phyloP scores from a whole-genome alignment of 2,888 invertebrate species.

The Apantesis nais region DNA sequence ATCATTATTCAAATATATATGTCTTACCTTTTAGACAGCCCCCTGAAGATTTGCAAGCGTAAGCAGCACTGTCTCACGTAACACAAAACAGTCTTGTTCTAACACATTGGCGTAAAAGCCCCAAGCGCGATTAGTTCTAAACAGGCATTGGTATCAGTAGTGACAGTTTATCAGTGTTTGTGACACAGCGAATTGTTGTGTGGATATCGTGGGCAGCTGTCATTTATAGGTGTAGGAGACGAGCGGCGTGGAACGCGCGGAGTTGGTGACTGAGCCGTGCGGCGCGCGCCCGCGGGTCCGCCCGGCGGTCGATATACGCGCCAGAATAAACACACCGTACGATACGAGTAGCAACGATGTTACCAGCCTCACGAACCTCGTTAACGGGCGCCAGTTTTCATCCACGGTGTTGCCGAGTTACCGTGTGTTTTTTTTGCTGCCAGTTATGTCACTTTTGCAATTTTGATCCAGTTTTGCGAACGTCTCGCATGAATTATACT shows the following conservation, averaged over 20 bases:
- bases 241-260: constrained; percentile 60
- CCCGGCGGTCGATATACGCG: constrained; percentile 82
- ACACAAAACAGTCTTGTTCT: constrained; percentile 59
- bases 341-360: constrained; percentile 66
- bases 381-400: constrained; percentile 23
- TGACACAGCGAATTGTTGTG: constrained; percentile 58
- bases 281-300: constrained; percentile 69
- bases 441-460: constrained; percentile 53
- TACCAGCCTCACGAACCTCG: constrained; percentile 58
- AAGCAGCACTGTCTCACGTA: constrained; percentile 66
- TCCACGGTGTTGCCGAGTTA: constrained; percentile 64
- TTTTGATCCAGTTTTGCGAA: constrained; percentile 44
- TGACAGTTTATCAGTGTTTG: constrained; percentile 56
- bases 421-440: constrained; percentile 62
- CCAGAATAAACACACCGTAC: constrained; percentile 84
- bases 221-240: constrained; percentile 61
- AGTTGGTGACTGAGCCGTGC: constrained; percentile 71
- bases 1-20: constrained; percentile 42
- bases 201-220: constrained; percentile 70
- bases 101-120: constrained; percentile 40
- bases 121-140: constrained; percentile 37
- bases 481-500: constrained; percentile 26
- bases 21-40: constrained; percentile 75
- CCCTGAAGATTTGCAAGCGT: constrained; percentile 65
- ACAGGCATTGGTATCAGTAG: constrained; percentile 40